A percentile compares a stretch with the other conserved stretches of the same genome.
Conservation (phyloP, 2,888 invertebrate genomes). For the Druceiella hillmani region DNA sequence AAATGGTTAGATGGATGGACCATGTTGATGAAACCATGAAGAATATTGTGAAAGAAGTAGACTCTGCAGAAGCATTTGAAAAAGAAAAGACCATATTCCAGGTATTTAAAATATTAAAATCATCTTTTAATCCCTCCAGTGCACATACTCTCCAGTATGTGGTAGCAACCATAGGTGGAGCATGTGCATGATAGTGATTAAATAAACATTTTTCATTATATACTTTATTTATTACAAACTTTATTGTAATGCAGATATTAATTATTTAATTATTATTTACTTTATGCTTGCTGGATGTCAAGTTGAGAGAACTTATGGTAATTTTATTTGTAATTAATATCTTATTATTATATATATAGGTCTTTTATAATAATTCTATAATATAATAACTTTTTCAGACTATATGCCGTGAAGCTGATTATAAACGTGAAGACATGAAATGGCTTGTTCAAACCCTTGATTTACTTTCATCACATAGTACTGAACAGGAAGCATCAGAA, state of each 20-base stretch:
- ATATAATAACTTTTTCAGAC: constrained; percentile 51
- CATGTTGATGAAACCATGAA: constrained; percentile 78
- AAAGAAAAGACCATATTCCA: constrained; percentile 84
- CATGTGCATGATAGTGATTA: no score
- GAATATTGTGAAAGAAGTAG: constrained; percentile 78
- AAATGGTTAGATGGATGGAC: constrained; percentile 89
- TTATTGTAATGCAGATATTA: no score
- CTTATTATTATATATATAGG: constrained; percentile 2
- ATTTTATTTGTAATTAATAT: constrained; percentile 20
- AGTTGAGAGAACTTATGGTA: constrained; percentile 51
- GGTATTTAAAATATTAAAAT: no score
- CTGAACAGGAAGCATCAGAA: constrained; percentile 69
- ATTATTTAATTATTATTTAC: no score
- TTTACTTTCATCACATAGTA: constrained; percentile 74
- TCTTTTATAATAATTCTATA: constrained; percentile 2
- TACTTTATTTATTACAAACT: no score
- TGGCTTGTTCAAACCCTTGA: constrained; percentile 91
- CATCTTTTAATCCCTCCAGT: no score
- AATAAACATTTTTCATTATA: no score
- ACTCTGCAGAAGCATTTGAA: constrained; percentile 85
- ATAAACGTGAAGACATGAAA: constrained; percentile 89
- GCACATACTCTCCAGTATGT: no score
- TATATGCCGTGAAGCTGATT: constrained; percentile 86
- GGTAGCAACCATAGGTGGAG: no score
- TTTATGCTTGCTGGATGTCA: constrained; percentile 31